Base-by-base conservation (phyloP, 2,888 invertebrate species). In the Calameuta filiformis region DNA sequence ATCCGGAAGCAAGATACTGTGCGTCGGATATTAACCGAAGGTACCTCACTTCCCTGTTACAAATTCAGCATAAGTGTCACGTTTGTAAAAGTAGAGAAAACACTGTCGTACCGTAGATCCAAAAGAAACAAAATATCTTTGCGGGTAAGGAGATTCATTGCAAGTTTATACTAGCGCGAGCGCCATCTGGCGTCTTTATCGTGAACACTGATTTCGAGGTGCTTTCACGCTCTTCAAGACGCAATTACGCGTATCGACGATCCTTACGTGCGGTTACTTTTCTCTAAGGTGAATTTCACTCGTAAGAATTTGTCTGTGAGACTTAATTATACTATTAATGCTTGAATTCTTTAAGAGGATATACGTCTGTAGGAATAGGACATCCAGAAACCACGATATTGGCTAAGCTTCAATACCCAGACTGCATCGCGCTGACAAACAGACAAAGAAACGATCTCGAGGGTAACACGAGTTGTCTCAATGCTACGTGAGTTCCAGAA, bases 401-500 rank as follows among this genome's bases (percentile, higher is more conserved):
- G 23, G 56, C 56, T 56, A 56, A 56, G 56, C 56, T 56, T 23
- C 56, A 23, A 56, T 56, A 56, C 23, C 23, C 56, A 56, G 56
- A 56, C 56, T 56, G 56, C 56, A 56, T 56, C 56, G 56, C 23
- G 56, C 23, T 74, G 74, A 34, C 74, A 35, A 35, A 35, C 9
- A n/a, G 74, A 35, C 56, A 73, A 80, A 82, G 79, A 80, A 79
- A 79, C 79, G 77, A 74, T 75, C 78, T 75, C 37, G 15, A 56
- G 37, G 79, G 69, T 56, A 75, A 77, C 71, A 40, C 77, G 80
- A 76, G 78, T 71, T 83, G 82, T 82, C 80, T 69, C 76, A 85
- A 85, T 87, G 82, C 85, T 85, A 88, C 87, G 87, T 86, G 87
- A 88, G 88, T 87, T 87, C 88, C 85, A 88, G 88, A 88, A 88